Evolutionary conservation across 2,113 vertebrate genomes (phyloP), one percentile per base, ranked within the genome.

Genomic region (Rhipidura dahli): DNA sequence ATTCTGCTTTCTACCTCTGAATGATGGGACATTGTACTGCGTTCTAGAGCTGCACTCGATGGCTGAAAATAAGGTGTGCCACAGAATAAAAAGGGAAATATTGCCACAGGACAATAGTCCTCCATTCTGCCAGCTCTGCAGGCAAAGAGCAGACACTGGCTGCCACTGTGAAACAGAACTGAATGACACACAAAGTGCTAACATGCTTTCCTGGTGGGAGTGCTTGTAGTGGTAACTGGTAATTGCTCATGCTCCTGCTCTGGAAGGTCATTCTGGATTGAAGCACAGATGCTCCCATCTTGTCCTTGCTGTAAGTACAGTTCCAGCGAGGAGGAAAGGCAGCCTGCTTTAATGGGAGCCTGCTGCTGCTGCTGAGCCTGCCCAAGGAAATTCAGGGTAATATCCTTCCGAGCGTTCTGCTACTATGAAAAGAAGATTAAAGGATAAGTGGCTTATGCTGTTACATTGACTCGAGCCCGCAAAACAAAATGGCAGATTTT

Each of bases 401-500:
- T 88, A 31, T 18, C 21, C 56, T 90, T 70, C 69, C 51, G 82
- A 93, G 82, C 49, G 42, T 83, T 96, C 92, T 91, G 75, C 68
- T 78, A 30, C 75, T 39, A 22, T 71, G 94, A 86, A 96, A 96
- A 93, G 93, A 65, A 96, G 93, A 97, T 96, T 94, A 96, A 96
- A 94, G 94, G 93, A 94, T 94, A 90, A 97, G 83, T 96, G 94
- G 85, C 47, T 96, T 86, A 78, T 64, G 1, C n/a, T 88, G 85
- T 81, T 94, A 59, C 79, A 64, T 49, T 90, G 91, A 88, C 66
- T 93, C 13, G 21, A 94, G 75, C 57, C 84, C 54, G 60, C 75
- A 70, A 93, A 95, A 93, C 83, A 94, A 94, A 96, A 91, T 56
- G 70, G 68, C 60, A 81, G 82, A 47, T 1, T 35, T 56, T 65